These are phyloP conservation scores for Philhelius pedissequus DNA, from an alignment of 2,888 invertebrate genomes.

Conservation along the genomic window DNA sequence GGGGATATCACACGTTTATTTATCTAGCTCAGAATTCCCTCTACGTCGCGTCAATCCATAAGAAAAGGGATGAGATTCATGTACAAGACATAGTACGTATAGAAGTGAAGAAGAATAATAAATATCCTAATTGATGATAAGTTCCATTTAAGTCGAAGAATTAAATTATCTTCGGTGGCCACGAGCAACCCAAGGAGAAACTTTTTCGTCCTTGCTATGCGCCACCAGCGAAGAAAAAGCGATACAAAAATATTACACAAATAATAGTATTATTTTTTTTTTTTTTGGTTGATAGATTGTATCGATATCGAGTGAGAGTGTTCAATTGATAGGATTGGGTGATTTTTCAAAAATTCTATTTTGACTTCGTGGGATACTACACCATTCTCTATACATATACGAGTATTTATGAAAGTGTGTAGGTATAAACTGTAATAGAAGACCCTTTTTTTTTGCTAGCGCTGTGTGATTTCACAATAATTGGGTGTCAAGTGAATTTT, in stretches of 20 bases:
- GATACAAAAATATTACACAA: conserved; percentile 25
- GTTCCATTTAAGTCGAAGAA: conserved; percentile 67
- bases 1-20: conserved; percentile 54
- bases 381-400: not conserved
- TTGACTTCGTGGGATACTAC: not conserved
- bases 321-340: conserved; percentile 60
- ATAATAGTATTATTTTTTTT: not conserved
- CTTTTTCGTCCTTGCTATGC: not conserved
- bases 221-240: not conserved
- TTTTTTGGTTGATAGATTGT: conserved; percentile 34
- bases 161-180: conserved; percentile 60
- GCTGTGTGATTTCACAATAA: conserved; percentile 62
- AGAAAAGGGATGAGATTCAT: not conserved
- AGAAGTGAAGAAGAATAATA: conserved; percentile 2
- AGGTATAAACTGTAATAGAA: too few species aligned
- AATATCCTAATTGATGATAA: conserved; percentile 65
- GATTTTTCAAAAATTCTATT: conserved; percentile 29
- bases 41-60: not conserved
- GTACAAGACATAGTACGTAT: not conserved
- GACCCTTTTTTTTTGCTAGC: not conserved
- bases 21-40: conserved; percentile 41
- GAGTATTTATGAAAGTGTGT: too few species aligned
- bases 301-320: conserved; percentile 37
- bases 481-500: conserved; percentile 69
- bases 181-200: conserved; percentile 43